Evolutionary conservation across 2,888 invertebrate genomes (phyloP), one percentile per base, ranked within the genome.

Genomic region (Chesias legatella): DNA sequence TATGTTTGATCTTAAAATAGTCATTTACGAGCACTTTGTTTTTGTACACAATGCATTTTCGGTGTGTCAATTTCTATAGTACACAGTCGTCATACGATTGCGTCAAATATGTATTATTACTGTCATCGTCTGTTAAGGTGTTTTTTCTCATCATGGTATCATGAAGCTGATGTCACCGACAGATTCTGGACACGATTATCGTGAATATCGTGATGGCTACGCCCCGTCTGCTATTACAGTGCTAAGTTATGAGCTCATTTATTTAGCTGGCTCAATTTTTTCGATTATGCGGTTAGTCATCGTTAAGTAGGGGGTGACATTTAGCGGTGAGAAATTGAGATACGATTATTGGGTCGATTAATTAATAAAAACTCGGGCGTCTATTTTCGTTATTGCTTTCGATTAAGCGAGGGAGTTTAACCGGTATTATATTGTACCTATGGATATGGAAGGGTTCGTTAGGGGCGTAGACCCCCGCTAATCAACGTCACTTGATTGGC

Each of bases 171-270:
- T 78, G 74, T 84, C 83, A 84, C 71, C 73, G 66, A 61, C 67
- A 60, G 68, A 74, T 76, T 72, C 73, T 75, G 73, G 64, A 73
- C 73, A 76, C 74, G 79, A 79, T 73, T 68, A 71, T 77, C 73
- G 76, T 77, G 78, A 78, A 73, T 67, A 72, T 77, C 73, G 75
- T 78, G 76, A 77, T 75, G 73, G 70, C 73, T 67, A 75, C 73
- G 79, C 74, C 72, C 73, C 62, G 71, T 64, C 65, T 70, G 69
- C 67, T 68, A 75, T 73, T 73, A 71, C 67, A 66, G 62, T 65
- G 67, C 62, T 67, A 74, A 77, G 53, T 75, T 75, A 78, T 81
- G 78, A 79, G 73, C 68, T 79, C 79, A 79, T 73, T 73, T 74
- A 63, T 72, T 73, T 68, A 62, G 63, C 58, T 60, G 62, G 56